phyloP scores from a whole-genome alignment of 2,113 vertebrate genomes.

The Scopus umbretta region DNA sequence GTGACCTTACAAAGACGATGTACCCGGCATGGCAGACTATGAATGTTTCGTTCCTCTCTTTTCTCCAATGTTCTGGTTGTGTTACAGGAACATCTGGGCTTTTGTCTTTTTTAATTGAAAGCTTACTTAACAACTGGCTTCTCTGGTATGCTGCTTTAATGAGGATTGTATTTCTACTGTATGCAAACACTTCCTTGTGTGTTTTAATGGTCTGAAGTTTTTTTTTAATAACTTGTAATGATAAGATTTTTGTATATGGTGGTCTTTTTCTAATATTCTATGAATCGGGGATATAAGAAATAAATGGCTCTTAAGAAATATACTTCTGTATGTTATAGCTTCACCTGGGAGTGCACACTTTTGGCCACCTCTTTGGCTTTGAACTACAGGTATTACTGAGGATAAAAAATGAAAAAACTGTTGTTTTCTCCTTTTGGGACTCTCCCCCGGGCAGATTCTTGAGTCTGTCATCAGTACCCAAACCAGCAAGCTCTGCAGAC shows the following conservation, averaged over 20 bases:
- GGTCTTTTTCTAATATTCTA: slow-evolving; percentile 28
- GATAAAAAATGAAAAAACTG: neutral
- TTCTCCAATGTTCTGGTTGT: neutral
- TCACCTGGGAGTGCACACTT: neutral
- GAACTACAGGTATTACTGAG: neutral
- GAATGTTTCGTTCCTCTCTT: slow-evolving; percentile 43
- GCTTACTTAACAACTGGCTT: slow-evolving; percentile 11
- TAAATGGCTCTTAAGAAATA: neutral
- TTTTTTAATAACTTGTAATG: slow-evolving; percentile 37
- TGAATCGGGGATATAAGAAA: neutral
- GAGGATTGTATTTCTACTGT: slow-evolving; percentile 55
- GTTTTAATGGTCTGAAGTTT: slow-evolving; percentile 2
- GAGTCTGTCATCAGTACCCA: neutral
- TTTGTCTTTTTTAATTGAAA: slow-evolving; percentile 39
- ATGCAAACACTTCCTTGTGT: slow-evolving; percentile 17
- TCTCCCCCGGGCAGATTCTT: neutral
- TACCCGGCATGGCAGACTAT: neutral
- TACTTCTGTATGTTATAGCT: neutral
- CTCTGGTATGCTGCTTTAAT: neutral
- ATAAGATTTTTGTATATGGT: slow-evolving; percentile 42
- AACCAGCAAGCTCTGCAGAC: neutral
- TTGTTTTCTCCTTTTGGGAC: neutral
- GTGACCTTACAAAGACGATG: slow-evolving; percentile 57
- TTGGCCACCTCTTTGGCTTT: neutral
- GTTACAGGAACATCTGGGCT: slow-evolving; percentile 34